Evolutionary conservation across 2,888 invertebrate genomes (phyloP), one percentile per base, ranked within the genome.

Genomic region (Pteria penguin): DNA sequence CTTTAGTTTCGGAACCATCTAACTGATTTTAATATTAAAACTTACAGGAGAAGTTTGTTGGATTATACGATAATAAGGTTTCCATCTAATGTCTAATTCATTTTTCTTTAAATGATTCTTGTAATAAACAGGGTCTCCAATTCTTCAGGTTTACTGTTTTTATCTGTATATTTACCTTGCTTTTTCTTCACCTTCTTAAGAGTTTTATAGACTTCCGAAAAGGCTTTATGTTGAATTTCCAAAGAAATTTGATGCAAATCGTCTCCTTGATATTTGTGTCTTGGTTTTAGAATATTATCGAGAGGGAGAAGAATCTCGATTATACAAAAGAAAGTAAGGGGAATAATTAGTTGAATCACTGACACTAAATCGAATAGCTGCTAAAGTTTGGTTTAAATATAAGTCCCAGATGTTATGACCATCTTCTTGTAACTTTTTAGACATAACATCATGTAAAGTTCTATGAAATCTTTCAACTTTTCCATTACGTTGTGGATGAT

Each of bases 331-430:
- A 32, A n/a, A n/a, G n/a, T n/a, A n/a, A n/a, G 80, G 76, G 0
- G 74, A 33, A 33, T 36, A 72, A 58, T 75, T 68, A 1, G 80
- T 8, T 3, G 72, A 58, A 1, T 71, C 68, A 67, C 57, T 72
- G 2, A 72, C 65, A 58, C 67, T 71, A 33, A 76, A 76, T 11
- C 78, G 24, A 32, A 82, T 76, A 2, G 71, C 78, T 0, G 76
- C 78, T 22, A 82, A 63, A 24, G 70, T 62, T 71, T 80, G 75
- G 71, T 78, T 78, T 8, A 78, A 33, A 58, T n/a, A n/a, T 26
- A 76, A 22, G 66, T 80, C 80, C 76, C 75, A 82, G 18, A 58
- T 72, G 66, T 65, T 54, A 57, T 61, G 27, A 45, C 65, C 67
- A 55, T 58, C 29, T 36, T 65, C 29, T 4, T 62, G 36, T 2